A percentile compares a stretch with the other conserved stretches of the same genome.
phyloP scores from a whole-genome alignment of 1,140 invertebrate genomes.

The Lepidurus couesii region DNA sequence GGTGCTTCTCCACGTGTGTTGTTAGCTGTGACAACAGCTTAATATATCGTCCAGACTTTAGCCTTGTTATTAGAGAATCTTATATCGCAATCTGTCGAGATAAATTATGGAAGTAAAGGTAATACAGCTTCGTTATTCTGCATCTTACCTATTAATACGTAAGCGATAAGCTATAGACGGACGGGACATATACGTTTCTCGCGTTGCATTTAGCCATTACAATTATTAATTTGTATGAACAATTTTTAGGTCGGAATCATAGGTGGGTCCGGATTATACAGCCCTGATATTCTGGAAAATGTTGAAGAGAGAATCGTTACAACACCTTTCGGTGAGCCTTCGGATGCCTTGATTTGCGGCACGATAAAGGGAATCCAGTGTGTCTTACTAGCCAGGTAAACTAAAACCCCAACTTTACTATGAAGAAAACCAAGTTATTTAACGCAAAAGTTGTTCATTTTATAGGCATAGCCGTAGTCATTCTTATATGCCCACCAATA shows the following conservation, averaged over 20 bases:
- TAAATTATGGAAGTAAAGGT: too few species aligned
- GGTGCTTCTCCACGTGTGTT: too few species aligned
- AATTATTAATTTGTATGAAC: neutral
- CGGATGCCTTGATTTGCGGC: constrained; percentile 70
- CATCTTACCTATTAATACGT: too few species aligned
- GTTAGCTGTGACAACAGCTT: too few species aligned
- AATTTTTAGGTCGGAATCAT: constrained; percentile 81
- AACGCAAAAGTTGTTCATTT: constrained; percentile 32
- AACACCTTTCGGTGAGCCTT: constrained; percentile 82
- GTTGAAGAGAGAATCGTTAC: constrained; percentile 55
- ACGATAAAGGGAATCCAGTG: constrained; percentile 70
- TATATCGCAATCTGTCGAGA: too few species aligned
- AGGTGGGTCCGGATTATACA: constrained; percentile 85
- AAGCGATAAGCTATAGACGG: too few species aligned
- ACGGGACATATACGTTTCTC: neutral
- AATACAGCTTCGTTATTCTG: too few species aligned
- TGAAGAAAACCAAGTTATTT: neutral
- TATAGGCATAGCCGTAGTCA: constrained; percentile 82
- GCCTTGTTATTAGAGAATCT: too few species aligned
- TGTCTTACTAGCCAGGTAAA: constrained; percentile 68
- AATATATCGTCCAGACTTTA: too few species aligned
- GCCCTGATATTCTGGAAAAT: constrained; percentile 73
- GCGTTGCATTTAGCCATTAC: neutral
- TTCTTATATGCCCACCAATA: constrained; percentile 65
- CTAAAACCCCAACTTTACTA: constrained; percentile 1